Evolutionary conservation across 2,797 vertebrate genomes (phyloP), one percentile per base, ranked within the genome.

Genomic region (Meriones psammophilus): DNA sequence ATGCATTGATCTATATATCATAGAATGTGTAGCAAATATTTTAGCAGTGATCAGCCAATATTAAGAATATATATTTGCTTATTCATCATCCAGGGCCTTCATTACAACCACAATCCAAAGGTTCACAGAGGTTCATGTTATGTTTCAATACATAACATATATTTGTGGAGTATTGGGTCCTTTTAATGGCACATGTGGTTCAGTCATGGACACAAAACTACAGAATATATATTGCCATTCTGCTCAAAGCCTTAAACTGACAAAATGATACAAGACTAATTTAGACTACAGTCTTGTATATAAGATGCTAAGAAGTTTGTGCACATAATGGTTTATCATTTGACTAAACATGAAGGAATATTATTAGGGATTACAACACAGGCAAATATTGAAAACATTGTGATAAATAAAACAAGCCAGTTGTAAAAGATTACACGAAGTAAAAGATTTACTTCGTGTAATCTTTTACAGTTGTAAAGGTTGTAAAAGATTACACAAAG

Each of bases 331-430:
- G 2, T 74, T 56, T 90, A 4, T 60, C 66, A 22, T 50, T 84
- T 93, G 42, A 8, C 33, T 83, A 54, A 64, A 78, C 87, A 42
- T 5, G 93, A 95, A 92, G 22, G 80, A 62, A 9, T 60, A 96
- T 3, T 28, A 14, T 62, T 81, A 64, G 2, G 14, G 33, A 33
- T 8, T 68, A 42, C 24, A 39, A 91, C 5, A 92, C 20, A 12
- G 22, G 68, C 50, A 78, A 93, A 58, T 2, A 9, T 64, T 92
- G 30, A 89, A 92, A 87, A 74, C 0, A 71, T 60, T 64, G 28
- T 18, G 0, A 20, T 69, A 86, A n/a, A 69, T 66, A 12, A 54
- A n/a, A 86, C 18, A 69, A 36, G 0, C 46, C 68, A 69, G 12
- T 74, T 0, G 78, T 8, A 81, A 91, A 78, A 71, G 1, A 58